Evolutionary conservation across 2,797 vertebrate species (phyloP), one percentile per base, ranked within the genome.

Genomic region (Masticophis lateralis): DNA sequence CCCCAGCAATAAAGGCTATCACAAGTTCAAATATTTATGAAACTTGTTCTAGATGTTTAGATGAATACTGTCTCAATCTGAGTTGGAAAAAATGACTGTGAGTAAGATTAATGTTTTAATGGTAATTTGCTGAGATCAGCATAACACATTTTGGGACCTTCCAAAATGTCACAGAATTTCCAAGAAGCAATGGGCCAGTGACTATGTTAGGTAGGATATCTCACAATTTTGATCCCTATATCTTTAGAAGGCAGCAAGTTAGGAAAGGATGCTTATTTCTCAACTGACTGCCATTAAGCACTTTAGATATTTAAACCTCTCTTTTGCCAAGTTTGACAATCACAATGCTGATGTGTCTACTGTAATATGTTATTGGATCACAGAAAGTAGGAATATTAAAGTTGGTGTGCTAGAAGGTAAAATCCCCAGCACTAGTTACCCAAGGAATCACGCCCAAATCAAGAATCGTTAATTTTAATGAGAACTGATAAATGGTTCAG

Each of bases 31-130:
- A 89, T n/a, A 66, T 86, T 53, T 86, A 88, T 91, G 43, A 89
- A 86, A 91, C 56, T 53, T 59, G 90, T 47, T 88, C 56, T 28
- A 59, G 5, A 43, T 47, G 43, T 79, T 28, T 53, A 14, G n/a
- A 25, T 61, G 0, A 79, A 28, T 37, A 88, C 9, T 20, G n/a
- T 83, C 79, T 47, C 27, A 88, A 63, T 32, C 83, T 92, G 92
- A 90, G 79, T 86, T 95, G 25, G 25, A 27, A 88, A 61, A 94
- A 95, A 90, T 57, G 47, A 10, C 8, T 90, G 60, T 88, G 13
- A 89, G 5, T 63, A 63, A 3, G 16, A 47, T 37, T 32, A 43
- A 69, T 69, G 43, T 93, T 94, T 94, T 94, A 94, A 92, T 22
- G 22, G 11, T 56, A 63, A 51, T 32, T 69, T 69, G n/a, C 63